Evolutionary conservation across 2,888 invertebrate genomes (phyloP).

Genomic region (Rambutsinella grinnellia): DNA sequence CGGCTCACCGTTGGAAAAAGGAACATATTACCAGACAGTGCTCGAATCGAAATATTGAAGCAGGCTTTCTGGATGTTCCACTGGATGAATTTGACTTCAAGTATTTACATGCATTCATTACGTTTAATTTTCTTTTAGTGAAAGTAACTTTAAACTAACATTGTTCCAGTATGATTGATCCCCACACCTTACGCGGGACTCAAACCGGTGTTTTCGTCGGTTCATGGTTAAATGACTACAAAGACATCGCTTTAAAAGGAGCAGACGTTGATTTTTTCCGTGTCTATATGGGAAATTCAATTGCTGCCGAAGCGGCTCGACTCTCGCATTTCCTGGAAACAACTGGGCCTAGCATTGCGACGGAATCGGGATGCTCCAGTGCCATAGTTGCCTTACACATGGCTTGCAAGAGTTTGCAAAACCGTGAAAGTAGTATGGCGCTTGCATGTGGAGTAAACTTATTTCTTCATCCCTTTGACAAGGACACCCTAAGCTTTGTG

Average conservation of each 20-base stretch:
- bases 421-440: constrained; percentile 39
- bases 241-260: constrained; percentile 12
- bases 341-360: constrained; percentile 45
- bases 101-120: too few relatives aligned
- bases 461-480: constrained; percentile 31
- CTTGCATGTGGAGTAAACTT: constrained; percentile 57
- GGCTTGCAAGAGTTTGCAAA: constrained; percentile 51
- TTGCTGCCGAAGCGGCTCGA: constrained; percentile 37
- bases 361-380: constrained; percentile 54
- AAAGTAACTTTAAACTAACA: too few relatives aligned
- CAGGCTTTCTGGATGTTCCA: constrained; percentile 25
- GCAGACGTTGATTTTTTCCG: constrained; percentile 34
- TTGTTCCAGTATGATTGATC: constrained; percentile 43
- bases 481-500: constrained; percentile 25
- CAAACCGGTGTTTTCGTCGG: constrained; percentile 33
- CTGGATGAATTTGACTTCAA: constrained; percentile 47
- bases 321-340: constrained; percentile 47
- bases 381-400: constrained; percentile 55
- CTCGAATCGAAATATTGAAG: constrained; percentile 31
- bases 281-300: constrained; percentile 52
- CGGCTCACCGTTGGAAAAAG: constrained; percentile 48
- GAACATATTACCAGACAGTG: constrained; percentile 17
- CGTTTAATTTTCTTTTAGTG: too few relatives aligned
- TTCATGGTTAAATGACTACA: constrained; percentile 36
- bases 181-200: constrained; percentile 2